A percentile compares a stretch with the other conserved stretches of the same genome.
Conservation (phyloP, 53 echinoderm and acorn worm species). For the Patiria pectinifera region DNA sequence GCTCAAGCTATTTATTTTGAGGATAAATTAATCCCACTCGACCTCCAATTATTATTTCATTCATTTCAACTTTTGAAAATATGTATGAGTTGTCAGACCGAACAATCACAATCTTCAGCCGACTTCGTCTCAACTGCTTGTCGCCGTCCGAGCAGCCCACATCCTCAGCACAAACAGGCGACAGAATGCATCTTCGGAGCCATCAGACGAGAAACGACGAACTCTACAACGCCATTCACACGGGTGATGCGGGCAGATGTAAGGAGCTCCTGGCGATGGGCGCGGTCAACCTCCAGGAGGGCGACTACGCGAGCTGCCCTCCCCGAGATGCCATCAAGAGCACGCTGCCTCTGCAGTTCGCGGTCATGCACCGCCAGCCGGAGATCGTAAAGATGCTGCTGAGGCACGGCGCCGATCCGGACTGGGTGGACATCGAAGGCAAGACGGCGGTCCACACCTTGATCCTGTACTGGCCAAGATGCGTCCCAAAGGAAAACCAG, state of each 20-base stretch:
- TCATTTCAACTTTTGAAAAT: background rate
- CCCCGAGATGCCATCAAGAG: slow-evolving; percentile 20
- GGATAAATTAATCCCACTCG: no score
- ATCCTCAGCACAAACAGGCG: background rate
- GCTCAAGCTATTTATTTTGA: background rate
- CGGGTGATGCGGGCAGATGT: slow-evolving; percentile 42
- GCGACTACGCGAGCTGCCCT: background rate
- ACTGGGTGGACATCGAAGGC: slow-evolving; percentile 42
- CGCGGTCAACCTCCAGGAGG: slow-evolving; percentile 18
- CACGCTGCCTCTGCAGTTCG: slow-evolving; percentile 50
- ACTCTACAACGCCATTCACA: slow-evolving; percentile 48
- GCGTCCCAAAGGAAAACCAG: slow-evolving; percentile 22
- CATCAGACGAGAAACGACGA: slow-evolving; percentile 24
- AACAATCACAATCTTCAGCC: slow-evolving; percentile 2
- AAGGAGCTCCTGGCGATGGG: slow-evolving; percentile 42
- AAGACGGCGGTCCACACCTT: slow-evolving; percentile 53
- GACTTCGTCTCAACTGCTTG: slow-evolving; percentile 20
- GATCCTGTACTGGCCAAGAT: slow-evolving; percentile 63
- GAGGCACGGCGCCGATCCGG: slow-evolving; percentile 47
- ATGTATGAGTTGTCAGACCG: background rate
- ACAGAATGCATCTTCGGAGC: background rate
- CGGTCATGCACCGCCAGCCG: slow-evolving; percentile 59
- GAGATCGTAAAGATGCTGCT: slow-evolving; percentile 54
- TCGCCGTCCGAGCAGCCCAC: background rate
- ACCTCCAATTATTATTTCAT: background rate